Evolutionary conservation across 1,140 invertebrate species (phyloP), one percentile per base, ranked within the genome.

Genomic region (Micrasema minimum): DNA sequence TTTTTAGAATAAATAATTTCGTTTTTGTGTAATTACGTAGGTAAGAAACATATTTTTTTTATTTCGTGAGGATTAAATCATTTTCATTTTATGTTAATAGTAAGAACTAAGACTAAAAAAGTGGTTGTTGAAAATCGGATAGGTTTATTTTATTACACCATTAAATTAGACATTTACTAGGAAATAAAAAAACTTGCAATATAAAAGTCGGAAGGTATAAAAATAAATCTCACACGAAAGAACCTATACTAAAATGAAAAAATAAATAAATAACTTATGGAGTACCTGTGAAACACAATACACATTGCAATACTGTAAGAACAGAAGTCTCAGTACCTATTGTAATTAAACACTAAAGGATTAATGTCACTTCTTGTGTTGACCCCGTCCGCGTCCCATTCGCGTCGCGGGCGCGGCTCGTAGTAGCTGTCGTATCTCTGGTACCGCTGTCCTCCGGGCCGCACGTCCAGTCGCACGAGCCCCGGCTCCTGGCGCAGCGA

Each of bases 281-380:
- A 4, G n/a, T 50, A 51, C 26, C 46, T 51, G 45, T 66, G 3
- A 37, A 23, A 46, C 0, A 23, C 48, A 48, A 18, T 10, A 48
- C 26, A 46, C 0, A 23, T 51, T 61, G 20, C 10, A 48, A 23
- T 20, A 66, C 12, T 37, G 16, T 22, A 23, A 11, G 10, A 62
- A 12, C 1, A 46, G 11, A 48, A 10, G 9, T 14, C 20, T 64
- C 22, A 64, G 48, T 79, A 78, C 69, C 80, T 67, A 69, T 78
- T 81, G 55, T 84, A 85, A 72, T 85, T 85, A 74, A 83, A 85
- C 74, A 85, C 83, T 71, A 85, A 76, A 72, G 78, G 80, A 77
- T 85, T 85, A 45, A 84, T 84, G 72, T 83, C 82, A 76, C 83
- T 85, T 16, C 79, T 73, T 72, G 82, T 77, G 38, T 80, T 77